Base-by-base conservation (phyloP, 2,113 vertebrate species). In the Phyllopteryx taeniolatus region DNA sequence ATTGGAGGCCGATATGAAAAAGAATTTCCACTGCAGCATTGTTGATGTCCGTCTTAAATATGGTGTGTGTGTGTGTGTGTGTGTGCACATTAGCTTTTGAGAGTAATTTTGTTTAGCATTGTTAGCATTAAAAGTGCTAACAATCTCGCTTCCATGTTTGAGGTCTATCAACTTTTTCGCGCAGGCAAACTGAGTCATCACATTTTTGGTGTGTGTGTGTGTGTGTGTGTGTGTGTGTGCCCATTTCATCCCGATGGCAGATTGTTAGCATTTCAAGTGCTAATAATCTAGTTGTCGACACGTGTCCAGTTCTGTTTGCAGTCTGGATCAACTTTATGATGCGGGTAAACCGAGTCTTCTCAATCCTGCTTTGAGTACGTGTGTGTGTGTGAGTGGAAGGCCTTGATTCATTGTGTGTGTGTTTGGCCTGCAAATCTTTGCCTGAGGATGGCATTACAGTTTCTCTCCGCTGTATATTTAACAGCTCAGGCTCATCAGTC, bases 401-500 rank as follows among this genome's bases (percentile, higher is more conserved):
- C 49, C 19, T 19, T 51, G 49, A 19, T 60, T 33, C 27, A 15
- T 2, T 68, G 13, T 71, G 2, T 70, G 35, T 51, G 19, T 49
- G 33, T 44, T 19, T 20, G 17, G n/a, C 43, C 44, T n/a, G 59
- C 31, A 42, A 20, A 67, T 39, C 13, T 8, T 9, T 33, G 27
- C 53, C 53, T 14, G 7, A 63, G 12, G 63, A 68, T 51, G 39
- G 39, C 69, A 68, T 76, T 68, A 61, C 19, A 1, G 57, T 76
- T 64, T 71, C 2, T 13, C 49, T 54, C 39, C 17, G 2, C 31
- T 77, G 27, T 72, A 54, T 39, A 67, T 61, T 72, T 74, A 56
- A 68, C 77, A 74, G 62, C 68, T 78, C 68, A 9, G 64, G 59
- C 39, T 80, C 71, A 72, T 80, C 64, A 2, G 70, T 68, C 46